phyloP scores from a whole-genome alignment of 2,888 invertebrate genomes.

The Temnothorax rugatulus region DNA sequence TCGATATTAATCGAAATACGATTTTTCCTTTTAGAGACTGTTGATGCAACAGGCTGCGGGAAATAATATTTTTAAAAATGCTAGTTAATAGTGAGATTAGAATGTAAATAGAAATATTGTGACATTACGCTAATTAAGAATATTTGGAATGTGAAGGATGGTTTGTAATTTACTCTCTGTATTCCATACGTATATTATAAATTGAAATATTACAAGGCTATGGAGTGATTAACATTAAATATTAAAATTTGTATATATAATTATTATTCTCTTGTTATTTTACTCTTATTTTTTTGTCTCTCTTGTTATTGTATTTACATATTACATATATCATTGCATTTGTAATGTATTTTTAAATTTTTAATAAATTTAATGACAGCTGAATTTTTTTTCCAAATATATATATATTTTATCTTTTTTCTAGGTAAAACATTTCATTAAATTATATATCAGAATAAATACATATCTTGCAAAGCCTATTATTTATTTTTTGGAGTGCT shows the following conservation, averaged over 20 bases:
- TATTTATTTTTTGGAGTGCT: no score
- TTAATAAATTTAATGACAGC: not conserved
- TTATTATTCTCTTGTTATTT: not conserved
- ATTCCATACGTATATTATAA: slow-evolving; percentile 11
- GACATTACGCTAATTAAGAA: not conserved
- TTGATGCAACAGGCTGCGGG: slow-evolving; percentile 37
- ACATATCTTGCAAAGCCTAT: no score
- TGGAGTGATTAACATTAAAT: not conserved
- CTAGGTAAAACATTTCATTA: not conserved
- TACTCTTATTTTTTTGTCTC: not conserved
- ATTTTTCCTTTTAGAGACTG: slow-evolving; percentile 37
- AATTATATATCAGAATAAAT: no score
- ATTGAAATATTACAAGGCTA: not conserved
- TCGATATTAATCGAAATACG: not conserved
- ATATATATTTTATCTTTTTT: not conserved
- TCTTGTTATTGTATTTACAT: not conserved
- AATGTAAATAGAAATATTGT: not conserved
- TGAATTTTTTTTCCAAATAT: not conserved
- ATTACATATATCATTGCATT: not conserved
- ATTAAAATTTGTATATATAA: not conserved
- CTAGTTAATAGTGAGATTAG: not conserved
- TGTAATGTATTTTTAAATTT: not conserved
- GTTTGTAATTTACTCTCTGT: not conserved
- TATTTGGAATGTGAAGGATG: not conserved
- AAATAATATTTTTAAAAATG: not conserved